Evolutionary conservation across 2,113 vertebrate genomes (phyloP).

Genomic region (Mormyrus lacerda): DNA sequence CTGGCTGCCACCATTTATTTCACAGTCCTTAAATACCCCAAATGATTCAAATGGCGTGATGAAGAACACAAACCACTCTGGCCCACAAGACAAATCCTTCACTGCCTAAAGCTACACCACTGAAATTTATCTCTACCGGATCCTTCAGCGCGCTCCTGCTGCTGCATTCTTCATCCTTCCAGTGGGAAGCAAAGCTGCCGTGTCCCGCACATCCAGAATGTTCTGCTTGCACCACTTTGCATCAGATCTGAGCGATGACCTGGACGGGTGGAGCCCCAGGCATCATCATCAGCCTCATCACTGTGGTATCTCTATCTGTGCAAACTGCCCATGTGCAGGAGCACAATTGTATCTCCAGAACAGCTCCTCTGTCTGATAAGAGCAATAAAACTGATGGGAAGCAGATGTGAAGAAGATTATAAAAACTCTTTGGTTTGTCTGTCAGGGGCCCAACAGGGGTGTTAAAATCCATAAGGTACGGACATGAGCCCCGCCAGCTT

Average conservation of each 20-base stretch:
- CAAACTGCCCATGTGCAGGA: not conserved
- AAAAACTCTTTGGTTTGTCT: constrained; percentile 5
- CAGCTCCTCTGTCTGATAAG: not conserved
- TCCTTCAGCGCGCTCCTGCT: not conserved
- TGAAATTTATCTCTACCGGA: not conserved
- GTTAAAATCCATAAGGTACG: not conserved
- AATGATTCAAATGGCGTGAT: not conserved
- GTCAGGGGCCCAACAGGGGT: not conserved
- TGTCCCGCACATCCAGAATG: not conserved
- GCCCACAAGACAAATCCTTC: not conserved
- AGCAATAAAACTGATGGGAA: constrained; percentile 12
- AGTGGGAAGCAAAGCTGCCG: not conserved
- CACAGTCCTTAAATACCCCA: not conserved
- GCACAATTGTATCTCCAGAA: not conserved
- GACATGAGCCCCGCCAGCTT: not conserved
- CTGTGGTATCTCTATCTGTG: not conserved
- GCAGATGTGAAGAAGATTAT: constrained; percentile 20
- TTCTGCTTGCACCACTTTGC: not conserved
- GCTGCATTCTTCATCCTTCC: not conserved
- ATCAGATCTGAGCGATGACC: not conserved
- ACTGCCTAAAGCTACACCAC: not conserved
- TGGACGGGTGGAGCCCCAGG: not conserved
- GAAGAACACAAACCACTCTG: not conserved
- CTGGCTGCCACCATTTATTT: not conserved
- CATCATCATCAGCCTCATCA: not conserved